phyloP scores from a whole-genome alignment of 2,113 vertebrate species.

The Osmerus mordax region DNA sequence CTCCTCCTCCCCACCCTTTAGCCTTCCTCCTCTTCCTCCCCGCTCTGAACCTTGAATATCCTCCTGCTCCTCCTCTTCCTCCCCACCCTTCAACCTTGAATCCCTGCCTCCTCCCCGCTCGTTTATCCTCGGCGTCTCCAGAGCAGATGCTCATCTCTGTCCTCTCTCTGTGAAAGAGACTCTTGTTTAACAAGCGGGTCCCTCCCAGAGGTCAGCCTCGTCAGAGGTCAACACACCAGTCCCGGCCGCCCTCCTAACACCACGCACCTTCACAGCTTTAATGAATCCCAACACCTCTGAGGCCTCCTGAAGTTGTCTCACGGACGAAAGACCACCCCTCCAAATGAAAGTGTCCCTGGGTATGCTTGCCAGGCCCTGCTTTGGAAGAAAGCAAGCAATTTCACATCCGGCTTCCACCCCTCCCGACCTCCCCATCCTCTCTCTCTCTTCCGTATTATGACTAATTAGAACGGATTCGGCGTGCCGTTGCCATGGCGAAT shows the following conservation, averaged over 20 bases:
- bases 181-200: constrained; percentile 38
- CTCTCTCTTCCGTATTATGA: not conserved
- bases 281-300: constrained; percentile 38
- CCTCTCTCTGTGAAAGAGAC: constrained; percentile 8
- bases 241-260: not conserved
- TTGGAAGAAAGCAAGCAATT: not conserved
- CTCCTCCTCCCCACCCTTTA: not conserved
- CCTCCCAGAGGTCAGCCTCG: constrained; percentile 37
- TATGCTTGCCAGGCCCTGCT: constrained; percentile 1
- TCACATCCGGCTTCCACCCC: not conserved
- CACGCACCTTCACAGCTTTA: constrained; percentile 26
- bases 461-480: constrained; percentile 33
- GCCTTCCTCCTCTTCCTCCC: not conserved
- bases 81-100: not conserved
- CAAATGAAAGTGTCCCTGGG: not conserved
- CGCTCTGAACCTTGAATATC: not conserved
- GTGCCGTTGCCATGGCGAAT: constrained; percentile 33
- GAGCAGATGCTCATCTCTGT: not conserved
- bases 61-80: not conserved
- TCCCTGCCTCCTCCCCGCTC: not conserved
- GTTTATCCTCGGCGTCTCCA: not conserved
- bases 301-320: constrained; percentile 21
- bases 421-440: not conserved
- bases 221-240: constrained; percentile 42
- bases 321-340: constrained; percentile 14